These are phyloP conservation scores for Lepidurus packardi DNA, from an alignment of 1,140 invertebrate species.

Conservation along the genomic window DNA sequence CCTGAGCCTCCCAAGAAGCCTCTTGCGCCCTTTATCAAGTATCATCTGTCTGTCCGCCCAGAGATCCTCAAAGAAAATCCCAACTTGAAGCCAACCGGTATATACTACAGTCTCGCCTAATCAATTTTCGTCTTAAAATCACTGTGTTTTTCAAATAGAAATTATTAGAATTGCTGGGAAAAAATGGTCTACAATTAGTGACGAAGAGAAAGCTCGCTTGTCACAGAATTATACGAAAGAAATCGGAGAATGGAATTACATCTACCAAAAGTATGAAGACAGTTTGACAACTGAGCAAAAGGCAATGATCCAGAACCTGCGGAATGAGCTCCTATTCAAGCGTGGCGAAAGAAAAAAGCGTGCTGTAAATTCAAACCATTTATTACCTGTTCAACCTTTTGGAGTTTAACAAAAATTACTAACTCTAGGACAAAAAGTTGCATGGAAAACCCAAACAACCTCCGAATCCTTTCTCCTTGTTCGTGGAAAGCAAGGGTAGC, in stretches of 20 bases:
- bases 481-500: not conserved
- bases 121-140: not conserved
- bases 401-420: not conserved
- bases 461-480: not conserved
- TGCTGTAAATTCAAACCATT: not conserved
- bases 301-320: not conserved
- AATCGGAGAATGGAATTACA: not conserved
- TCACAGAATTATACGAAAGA: not conserved
- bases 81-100: conserved; percentile 17
- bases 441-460: not conserved
- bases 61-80: conserved; percentile 25
- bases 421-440: not conserved
- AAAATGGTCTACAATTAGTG: not conserved
- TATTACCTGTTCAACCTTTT: not conserved
- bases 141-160: not conserved
- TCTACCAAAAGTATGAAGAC: not conserved
- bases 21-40: conserved; percentile 23
- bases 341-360: not conserved
- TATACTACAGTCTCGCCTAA: not conserved
- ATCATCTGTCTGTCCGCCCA: not conserved
- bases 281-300: not conserved
- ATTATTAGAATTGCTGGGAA: not conserved
- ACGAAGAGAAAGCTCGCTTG: not conserved
- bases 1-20: conserved; percentile 23
- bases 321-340: not conserved